Evolutionary conservation across 2,888 invertebrate genomes (phyloP), one percentile per base, ranked within the genome.

Genomic region (Tanypteryx hageni): DNA sequence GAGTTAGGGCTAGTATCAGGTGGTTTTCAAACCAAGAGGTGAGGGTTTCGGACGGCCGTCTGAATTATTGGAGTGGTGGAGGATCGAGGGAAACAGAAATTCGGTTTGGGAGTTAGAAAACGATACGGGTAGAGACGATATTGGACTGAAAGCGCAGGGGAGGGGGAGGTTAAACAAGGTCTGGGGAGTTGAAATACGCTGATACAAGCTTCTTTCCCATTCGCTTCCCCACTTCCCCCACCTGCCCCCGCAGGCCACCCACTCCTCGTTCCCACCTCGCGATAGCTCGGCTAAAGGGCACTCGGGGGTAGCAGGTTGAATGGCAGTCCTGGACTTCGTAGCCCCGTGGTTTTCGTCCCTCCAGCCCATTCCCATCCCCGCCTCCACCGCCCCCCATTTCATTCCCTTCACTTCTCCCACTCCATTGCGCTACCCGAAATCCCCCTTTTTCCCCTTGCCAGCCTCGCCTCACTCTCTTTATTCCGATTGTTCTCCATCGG

Each of bases 91-190:
- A 58, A 22, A 85, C 76, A 22, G 57, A 85, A 57, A 85, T 85
- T 85, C 57, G 85, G 85, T 85, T 85, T 85, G 57, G 85, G 85
- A 85, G 85, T 85, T 85, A 85, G 85, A 85, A 85, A 85, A 58
- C 85, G 85, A 85, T 85, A 57, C 85, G 85, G 57, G 56, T 16
- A 85, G 58, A 58, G 85, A 57, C 58, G 58, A 85, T 85, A 58
- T 85, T 85, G 85, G 85, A 57, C 85, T 58, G n/a, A 10, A 44
- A 44, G 5, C 11, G 27, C n/a, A n/a, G 76, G 76, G 57, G 84
- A 7, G 84, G 83, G 22, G 57, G 84, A 11, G 56, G n/a, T 10
- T 13, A 56, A 5, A 85, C 58, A 56, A 58, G 85, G 85, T 18
- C 57, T 58, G 13, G 85, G 58, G 85, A 85, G 58, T 22, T 22